Conservation (phyloP, 53 echinoderm and acorn worm genomes). For the Arbacia lixula region DNA sequence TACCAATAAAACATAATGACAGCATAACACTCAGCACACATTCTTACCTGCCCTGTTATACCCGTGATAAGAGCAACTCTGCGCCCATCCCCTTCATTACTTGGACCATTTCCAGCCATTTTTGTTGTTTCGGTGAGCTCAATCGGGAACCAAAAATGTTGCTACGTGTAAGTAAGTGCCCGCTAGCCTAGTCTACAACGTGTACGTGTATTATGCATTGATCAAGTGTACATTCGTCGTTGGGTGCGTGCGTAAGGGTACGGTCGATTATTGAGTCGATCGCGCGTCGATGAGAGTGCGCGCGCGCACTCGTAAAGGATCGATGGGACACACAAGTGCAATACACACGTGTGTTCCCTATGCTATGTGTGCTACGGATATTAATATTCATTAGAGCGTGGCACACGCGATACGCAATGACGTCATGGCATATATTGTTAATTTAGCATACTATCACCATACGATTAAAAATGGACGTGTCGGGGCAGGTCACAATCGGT, state of each 20-base stretch:
- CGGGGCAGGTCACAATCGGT: constrained; percentile 86
- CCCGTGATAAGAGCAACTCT: constrained; percentile 95
- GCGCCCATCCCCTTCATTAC: not conserved
- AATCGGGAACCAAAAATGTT: no score
- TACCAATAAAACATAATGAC: not conserved
- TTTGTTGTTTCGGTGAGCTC: no score
- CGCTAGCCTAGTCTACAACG: not conserved
- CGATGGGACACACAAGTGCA: no score
- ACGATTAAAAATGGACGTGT: constrained; percentile 93
- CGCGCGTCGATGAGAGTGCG: not conserved
- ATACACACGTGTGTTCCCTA: no score
- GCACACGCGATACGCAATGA: constrained; percentile 40
- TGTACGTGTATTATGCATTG: not conserved
- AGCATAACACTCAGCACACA: no score
- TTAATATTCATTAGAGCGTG: constrained; percentile 49
- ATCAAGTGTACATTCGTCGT: not conserved
- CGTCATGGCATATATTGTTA: constrained; percentile 56
- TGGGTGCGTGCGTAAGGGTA: not conserved
- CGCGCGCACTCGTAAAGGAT: no score
- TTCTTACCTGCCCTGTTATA: constrained; percentile 98
- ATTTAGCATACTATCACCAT: constrained; percentile 68
- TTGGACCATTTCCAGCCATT: constrained; percentile 69
- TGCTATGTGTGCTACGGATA: no score
- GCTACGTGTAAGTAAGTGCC: not conserved
- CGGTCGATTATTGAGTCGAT: not conserved